Percentiles rank a stretch among this genome's conserved stretches.
phyloP scores from a whole-genome alignment of 2,113 vertebrate species.

The Hypocryptadius cinnamomeus region DNA sequence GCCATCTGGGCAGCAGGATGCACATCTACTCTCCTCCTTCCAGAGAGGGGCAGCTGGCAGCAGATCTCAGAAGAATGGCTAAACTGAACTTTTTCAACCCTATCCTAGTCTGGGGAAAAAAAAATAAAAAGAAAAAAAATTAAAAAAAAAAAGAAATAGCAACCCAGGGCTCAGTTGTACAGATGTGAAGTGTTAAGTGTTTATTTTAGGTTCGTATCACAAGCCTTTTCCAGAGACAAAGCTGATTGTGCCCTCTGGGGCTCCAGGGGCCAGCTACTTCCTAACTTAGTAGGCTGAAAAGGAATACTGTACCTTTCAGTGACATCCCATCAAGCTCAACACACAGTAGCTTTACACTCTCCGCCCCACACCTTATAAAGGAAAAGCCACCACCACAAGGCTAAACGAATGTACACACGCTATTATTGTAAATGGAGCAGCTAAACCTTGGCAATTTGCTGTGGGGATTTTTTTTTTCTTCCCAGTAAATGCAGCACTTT shows the following conservation, averaged over 20 bases:
- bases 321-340: slow-evolving; percentile 55
- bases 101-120: neutral
- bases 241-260: neutral
- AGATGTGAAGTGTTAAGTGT: slow-evolving; percentile 60
- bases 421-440: slow-evolving; percentile 64
- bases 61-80: neutral
- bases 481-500: slow-evolving; percentile 61
- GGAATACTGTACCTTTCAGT: slow-evolving; percentile 56
- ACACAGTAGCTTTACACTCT: slow-evolving; percentile 57
- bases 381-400: slow-evolving; percentile 64
- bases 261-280: neutral
- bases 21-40: neutral
- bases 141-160: neutral
- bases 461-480: slow-evolving; percentile 34
- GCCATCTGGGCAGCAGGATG: neutral
- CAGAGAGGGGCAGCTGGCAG: neutral
- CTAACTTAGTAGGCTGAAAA: slow-evolving; percentile 39
- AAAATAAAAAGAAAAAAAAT: neutral
- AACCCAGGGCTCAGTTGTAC: slow-evolving; percentile 65
- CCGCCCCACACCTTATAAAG: slow-evolving; percentile 38
- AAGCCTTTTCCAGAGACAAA: slow-evolving; percentile 64
- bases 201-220: slow-evolving; percentile 72
- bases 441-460: slow-evolving; percentile 63
- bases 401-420: slow-evolving; percentile 59
- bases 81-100: neutral